Evolutionary conservation across 2,797 vertebrate species (phyloP), one percentile per base, ranked within the genome.

Genomic region (Gadopsis marmoratus): DNA sequence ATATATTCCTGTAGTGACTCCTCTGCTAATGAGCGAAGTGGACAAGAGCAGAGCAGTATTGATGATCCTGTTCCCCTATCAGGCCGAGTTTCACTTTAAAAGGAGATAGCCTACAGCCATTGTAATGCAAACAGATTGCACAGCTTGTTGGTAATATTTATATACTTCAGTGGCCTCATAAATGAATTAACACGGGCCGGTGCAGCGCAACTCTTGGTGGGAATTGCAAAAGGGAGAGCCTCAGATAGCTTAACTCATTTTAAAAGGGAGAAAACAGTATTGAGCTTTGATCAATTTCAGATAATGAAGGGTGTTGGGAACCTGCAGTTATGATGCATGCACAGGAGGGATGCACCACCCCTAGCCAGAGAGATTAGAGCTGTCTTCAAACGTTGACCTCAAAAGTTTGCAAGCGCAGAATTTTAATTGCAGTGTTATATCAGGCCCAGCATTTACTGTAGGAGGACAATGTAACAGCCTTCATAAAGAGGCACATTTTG

Each of bases 141-240:
- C 68, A 85, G 91, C 73, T 90, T 89, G 82, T 86, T 91, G 84
- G 71, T 71, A 75, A 75, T 86, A 82, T 92, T 92, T 88, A 87
- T 86, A 88, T 85, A 86, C 89, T 89, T 79, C 76, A 91, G 45
- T 83, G 83, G 82, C 76, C 72, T 88, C 70, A 75, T 81, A 86
- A 91, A 92, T 71, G 76, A 82, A 35, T 86, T 83, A 74, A 84
- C 86, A 72, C 17, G 51, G 37, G 37, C 37, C 37, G 37, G 72
- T 31, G 75, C 83, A 45, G 62, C 56, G 74, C n/a, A 79, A 56
- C 71, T 73, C 72, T 71, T 62, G 77, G 29, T 71, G 39, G 45
- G 60, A n/a, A 66, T 12, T 59, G 56, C 2, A 3, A 63, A 81
- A 35, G 33, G 4, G 68, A 68, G 64, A 56, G 29, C 23, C 37